A percentile compares a stretch with the other conserved stretches of the same genome.
Evolutionary conservation across 2,888 invertebrate genomes (phyloP).

Genomic region (Leptopilina myrica): DNA sequence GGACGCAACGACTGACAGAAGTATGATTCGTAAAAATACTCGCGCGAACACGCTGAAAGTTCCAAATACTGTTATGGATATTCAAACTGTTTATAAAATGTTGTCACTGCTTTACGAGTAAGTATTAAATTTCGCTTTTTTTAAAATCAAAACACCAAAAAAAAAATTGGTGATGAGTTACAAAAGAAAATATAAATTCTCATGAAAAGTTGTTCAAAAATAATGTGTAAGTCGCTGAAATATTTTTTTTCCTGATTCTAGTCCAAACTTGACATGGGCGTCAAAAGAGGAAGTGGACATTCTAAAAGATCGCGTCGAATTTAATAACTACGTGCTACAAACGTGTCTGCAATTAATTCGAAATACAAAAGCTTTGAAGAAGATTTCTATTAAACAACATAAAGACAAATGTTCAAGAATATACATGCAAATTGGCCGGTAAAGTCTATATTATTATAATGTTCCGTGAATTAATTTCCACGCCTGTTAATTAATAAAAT

Average conservation of each 20-base stretch:
- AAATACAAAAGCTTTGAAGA: slow-evolving; percentile 72
- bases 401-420: slow-evolving; percentile 33
- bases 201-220: too few species aligned
- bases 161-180: too few species aligned
- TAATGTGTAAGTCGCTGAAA: too few species aligned
- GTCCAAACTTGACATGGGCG: slow-evolving; percentile 79
- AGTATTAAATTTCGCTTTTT: slow-evolving; percentile 52
- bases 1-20: slow-evolving; percentile 71
- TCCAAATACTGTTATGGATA: slow-evolving; percentile 77
- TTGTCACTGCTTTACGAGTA: slow-evolving; percentile 77
- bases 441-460: slow-evolving; percentile 11
- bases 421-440: slow-evolving; percentile 48
- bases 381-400: slow-evolving; percentile 63
- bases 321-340: slow-evolving; percentile 80
- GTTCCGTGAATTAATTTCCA: neutral
- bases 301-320: slow-evolving; percentile 78
- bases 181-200: too few species aligned
- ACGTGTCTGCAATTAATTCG: slow-evolving; percentile 75
- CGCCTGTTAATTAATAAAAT: slow-evolving; percentile 46
- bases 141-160: too few species aligned
- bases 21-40: slow-evolving; percentile 58
- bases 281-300: slow-evolving; percentile 77
- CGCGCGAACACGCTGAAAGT: slow-evolving; percentile 70
- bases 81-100: slow-evolving; percentile 75
- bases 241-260: neutral